Conservation (phyloP, 1,140 invertebrate species). For the Pseudachorutes palmiensis region DNA sequence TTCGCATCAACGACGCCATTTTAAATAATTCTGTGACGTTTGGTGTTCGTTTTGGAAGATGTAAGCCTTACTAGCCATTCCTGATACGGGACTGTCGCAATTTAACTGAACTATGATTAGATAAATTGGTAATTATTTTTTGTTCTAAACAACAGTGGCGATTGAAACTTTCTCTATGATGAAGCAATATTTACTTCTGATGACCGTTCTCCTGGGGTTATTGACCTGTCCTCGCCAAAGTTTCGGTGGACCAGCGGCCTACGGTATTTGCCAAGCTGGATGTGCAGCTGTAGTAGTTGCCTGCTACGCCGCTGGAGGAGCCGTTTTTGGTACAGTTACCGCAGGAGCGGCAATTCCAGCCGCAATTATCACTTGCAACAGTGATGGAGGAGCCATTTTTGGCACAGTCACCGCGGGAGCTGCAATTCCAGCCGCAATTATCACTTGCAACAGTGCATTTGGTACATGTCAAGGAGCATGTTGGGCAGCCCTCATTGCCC, state of each 20-base stretch:
- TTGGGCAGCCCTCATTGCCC: slow-evolving; percentile 18
- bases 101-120: no score
- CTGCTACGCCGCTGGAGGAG: slow-evolving; percentile 30
- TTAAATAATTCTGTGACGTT: no score
- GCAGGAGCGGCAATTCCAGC: slow-evolving; percentile 26
- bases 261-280: slow-evolving; percentile 27
- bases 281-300: slow-evolving; percentile 32
- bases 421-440: slow-evolving; percentile 25
- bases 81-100: no score
- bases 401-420: slow-evolving; percentile 30
- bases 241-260: slow-evolving; percentile 19
- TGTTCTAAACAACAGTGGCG: no score
- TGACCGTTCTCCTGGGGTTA: no score
- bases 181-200: no score
- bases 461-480: slow-evolving; percentile 27
- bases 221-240: no score
- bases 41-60: no score
- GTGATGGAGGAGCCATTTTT: slow-evolving; percentile 27
- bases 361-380: slow-evolving; percentile 25
- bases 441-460: slow-evolving; percentile 31
- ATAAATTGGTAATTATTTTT: no score
- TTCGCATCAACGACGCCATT: no score
- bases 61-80: no score
- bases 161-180: no score
- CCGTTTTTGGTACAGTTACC: slow-evolving; percentile 29